These are phyloP conservation scores for Acronicta leporina DNA, from an alignment of 2,888 invertebrate species.

Conservation along the genomic window DNA sequence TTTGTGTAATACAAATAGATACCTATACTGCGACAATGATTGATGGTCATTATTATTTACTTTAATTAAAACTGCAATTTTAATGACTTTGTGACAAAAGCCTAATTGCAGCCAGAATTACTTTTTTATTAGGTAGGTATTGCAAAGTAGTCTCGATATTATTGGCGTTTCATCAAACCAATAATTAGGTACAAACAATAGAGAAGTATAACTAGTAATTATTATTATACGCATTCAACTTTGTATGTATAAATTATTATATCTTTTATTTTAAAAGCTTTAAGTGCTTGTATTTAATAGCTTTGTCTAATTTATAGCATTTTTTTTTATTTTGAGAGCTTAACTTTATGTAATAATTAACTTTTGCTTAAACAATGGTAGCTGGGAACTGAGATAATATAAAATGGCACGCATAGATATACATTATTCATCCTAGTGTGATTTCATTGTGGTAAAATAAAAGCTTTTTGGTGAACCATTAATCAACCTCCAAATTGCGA, in stretches of 20 bases:
- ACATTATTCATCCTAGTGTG: no score
- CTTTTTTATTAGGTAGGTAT: not conserved
- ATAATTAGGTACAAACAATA: conserved; percentile 2
- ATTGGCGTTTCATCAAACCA: conserved; percentile 1
- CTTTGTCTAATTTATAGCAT: not conserved
- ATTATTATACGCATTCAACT: not conserved
- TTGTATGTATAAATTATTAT: not conserved
- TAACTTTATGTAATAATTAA: no score
- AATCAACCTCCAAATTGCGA: no score
- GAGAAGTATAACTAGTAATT: not conserved
- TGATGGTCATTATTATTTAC: not conserved
- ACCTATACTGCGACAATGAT: not conserved
- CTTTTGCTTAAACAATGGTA: no score
- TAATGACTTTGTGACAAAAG: conserved; percentile 13
- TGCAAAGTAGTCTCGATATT: no score
- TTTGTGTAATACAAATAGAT: not conserved
- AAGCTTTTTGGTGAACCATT: no score
- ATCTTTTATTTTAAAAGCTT: not conserved
- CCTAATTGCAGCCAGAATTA: conserved; percentile 6
- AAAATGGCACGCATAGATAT: no score
- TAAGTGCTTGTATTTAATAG: not conserved
- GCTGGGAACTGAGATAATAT: no score
- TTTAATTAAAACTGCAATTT: conserved; percentile 8
- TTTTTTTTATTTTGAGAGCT: no score
- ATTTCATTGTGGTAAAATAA: no score